Conservation (phyloP, 2,113 vertebrate species). For the Leucopsar rothschildi region DNA sequence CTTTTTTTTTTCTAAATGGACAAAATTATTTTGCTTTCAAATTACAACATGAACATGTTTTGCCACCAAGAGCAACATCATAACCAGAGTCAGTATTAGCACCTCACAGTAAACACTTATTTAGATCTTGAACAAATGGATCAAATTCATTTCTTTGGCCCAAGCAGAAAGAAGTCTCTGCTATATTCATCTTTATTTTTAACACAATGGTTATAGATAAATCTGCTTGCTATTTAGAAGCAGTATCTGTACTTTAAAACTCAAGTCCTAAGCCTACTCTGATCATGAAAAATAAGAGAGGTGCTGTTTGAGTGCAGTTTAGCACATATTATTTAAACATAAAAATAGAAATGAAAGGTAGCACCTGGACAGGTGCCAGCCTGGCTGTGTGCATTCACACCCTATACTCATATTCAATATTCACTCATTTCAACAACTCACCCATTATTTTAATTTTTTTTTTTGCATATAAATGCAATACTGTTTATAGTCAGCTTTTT, state of each 20-base stretch:
- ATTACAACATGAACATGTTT: neutral
- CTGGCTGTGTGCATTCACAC: neutral
- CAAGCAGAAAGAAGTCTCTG: accelerated
- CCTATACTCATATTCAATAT: neutral
- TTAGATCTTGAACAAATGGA: neutral
- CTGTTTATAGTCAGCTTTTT: neutral
- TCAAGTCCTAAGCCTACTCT: neutral
- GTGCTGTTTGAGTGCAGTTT: neutral
- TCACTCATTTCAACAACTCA: neutral
- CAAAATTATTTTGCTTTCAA: constrained; percentile 9
- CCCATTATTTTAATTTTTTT: neutral
- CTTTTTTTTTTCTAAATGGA: neutral
- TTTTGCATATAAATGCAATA: constrained; percentile 5
- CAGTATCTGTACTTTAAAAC: neutral
- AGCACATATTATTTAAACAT: neutral
- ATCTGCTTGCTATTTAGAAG: neutral
- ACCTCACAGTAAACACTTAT: neutral
- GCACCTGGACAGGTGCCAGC: neutral
- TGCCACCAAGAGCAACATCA: neutral
- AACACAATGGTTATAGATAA: neutral
- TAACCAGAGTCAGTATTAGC: neutral
- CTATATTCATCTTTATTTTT: neutral
- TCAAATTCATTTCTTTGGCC: neutral
- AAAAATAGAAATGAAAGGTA: neutral
- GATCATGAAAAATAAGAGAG: accelerated